Evolutionary conservation across 2,888 invertebrate genomes (phyloP).

Genomic region (Polyommatus iphigenia): DNA sequence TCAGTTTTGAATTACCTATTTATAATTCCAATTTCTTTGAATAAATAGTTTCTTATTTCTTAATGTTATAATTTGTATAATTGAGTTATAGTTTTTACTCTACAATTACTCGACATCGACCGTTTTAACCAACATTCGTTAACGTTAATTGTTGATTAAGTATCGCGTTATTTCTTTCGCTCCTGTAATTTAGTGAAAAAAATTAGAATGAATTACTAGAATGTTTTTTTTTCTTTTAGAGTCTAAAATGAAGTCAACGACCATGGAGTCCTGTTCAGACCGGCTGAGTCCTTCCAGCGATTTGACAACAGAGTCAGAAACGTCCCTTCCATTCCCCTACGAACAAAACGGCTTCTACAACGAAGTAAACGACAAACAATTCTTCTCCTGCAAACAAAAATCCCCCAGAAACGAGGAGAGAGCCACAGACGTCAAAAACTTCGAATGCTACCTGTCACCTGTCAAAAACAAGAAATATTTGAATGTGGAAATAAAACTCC

Average conservation of each 20-base stretch:
- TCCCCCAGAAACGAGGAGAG: constrained; percentile 52
- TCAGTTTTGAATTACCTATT: no score
- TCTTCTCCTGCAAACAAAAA: constrained; percentile 67
- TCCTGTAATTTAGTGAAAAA: no score
- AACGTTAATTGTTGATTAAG: no score
- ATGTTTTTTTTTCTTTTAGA: constrained; percentile 29
- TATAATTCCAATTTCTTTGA: no score
- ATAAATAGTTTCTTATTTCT: no score
- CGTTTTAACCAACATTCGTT: no score
- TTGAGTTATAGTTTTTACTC: no score
- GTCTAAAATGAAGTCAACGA: constrained; percentile 69
- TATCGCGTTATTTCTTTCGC: no score
- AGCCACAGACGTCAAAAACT: constrained; percentile 69
- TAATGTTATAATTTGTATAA: no score
- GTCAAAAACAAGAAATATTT: constrained; percentile 69
- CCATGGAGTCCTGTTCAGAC: constrained; percentile 71
- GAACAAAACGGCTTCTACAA: constrained; percentile 63
- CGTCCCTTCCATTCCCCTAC: constrained; percentile 68
- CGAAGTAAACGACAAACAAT: constrained; percentile 64
- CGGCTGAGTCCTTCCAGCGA: constrained; percentile 72
- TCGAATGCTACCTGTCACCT: constrained; percentile 64
- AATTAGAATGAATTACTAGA: no score
- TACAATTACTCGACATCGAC: no score
- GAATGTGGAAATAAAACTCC: constrained; percentile 72
- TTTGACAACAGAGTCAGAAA: constrained; percentile 71